Evolutionary conservation across 2,797 vertebrate species (phyloP), one percentile per base, ranked within the genome.

Genomic region (Dicrostonyx torquatus): DNA sequence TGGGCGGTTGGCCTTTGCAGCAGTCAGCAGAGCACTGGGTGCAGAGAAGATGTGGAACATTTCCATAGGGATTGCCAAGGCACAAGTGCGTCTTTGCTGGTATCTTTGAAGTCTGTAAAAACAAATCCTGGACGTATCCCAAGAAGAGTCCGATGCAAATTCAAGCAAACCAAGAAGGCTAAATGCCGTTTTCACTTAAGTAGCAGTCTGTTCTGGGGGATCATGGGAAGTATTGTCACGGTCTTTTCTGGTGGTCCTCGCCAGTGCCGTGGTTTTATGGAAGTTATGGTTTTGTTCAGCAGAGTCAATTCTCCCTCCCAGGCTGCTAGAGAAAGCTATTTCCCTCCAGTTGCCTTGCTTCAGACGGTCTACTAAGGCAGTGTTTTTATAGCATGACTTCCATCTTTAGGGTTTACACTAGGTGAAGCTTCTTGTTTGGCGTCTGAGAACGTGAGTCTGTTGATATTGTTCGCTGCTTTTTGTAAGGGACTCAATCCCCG

Each of bases 221-320:
- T 0, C 5, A 82, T 43, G 86, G 64, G 70, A 72, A 84, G 29
- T 31, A 6, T 77, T n/a, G 40, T 31, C 66, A 22, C 17, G 66
- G 34, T 64, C 97, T 94, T 97, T 98, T 97, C 97, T 97, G 98
- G 97, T 98, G 98, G 93, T 98, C 96, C 95, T 97, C 10, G 62
- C 92, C 64, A 88, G 40, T 96, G 95, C 89, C 91, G 37, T 60
- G 50, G 90, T 94, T 97, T 94, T 87, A 29, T 82, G 68, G 76
- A 94, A 76, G 53, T 40, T 97, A 89, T 43, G 78, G 76, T 73
- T 87, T 96, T 95, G 82, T 96, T 92, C 83, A 80, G 1, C 9
- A 95, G 96, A 98, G 91, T 78, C 66, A 91, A 70, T 97, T 96
- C 76, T 96, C 66, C 82, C 95, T 97, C 98, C 98, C 96, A 97